Evolutionary conservation across 2,888 invertebrate genomes (phyloP).

Genomic region (Poecilus cupreus): DNA sequence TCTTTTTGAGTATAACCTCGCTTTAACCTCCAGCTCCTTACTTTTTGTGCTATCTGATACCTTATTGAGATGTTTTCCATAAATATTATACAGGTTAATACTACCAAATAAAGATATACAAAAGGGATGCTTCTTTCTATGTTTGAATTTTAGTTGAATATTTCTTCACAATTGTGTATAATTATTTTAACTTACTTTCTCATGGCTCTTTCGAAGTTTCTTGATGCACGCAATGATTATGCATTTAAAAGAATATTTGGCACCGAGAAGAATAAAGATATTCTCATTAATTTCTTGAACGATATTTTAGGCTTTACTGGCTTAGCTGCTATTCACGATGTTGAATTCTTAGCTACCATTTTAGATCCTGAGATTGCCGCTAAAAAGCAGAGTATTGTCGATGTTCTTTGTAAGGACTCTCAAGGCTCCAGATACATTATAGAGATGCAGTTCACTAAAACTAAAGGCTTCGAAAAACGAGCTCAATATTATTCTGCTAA

Average conservation of each 20-base stretch:
- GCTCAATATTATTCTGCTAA: constrained; percentile 65
- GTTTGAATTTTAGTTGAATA: no score
- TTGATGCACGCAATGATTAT: constrained; percentile 60
- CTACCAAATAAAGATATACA: no score
- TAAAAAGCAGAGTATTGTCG: constrained; percentile 65
- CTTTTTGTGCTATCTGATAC: no score
- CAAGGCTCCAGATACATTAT: constrained; percentile 61
- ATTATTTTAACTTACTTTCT: constrained; percentile 41
- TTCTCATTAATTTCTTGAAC: constrained; percentile 61
- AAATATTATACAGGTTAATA: no score
- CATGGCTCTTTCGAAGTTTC: constrained; percentile 62
- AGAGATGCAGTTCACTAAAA: constrained; percentile 65
- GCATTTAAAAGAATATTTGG: constrained; percentile 60
- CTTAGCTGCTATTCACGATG: constrained; percentile 63
- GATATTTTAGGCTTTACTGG: no score
- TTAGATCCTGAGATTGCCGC: constrained; percentile 64
- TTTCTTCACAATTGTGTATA: constrained; percentile 37
- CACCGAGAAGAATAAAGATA: constrained; percentile 61
- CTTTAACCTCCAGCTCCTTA: constrained; percentile 32
- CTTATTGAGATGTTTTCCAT: no score
- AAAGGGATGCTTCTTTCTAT: no score
- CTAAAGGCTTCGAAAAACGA: constrained; percentile 63
- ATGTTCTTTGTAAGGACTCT: constrained; percentile 65
- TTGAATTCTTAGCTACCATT: constrained; percentile 63
- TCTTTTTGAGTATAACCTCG: neutral